Base-by-base conservation (phyloP, 1,140 invertebrate genomes). In the Papilio xuthus region DNA sequence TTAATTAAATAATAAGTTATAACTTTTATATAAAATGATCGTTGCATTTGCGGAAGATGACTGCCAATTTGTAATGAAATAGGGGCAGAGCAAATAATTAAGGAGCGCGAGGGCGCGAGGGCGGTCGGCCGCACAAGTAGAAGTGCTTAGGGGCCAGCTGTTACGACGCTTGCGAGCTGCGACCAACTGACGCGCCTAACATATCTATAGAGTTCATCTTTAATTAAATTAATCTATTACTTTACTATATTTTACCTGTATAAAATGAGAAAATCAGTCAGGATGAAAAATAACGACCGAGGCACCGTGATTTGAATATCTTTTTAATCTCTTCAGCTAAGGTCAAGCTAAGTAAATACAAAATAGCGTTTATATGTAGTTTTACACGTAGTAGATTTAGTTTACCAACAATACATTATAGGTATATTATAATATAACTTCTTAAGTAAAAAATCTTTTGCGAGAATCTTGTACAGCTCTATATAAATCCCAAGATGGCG, bases 71-170 rank as follows among this genome's bases (percentile, higher is more conserved):
- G 80, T 85, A 86, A 86, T 86, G 82, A 86, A 88, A 87, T 84
- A 86, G 81, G 80, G 80, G 78, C 41, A 84, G 84, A 84, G 79
- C 82, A 86, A 89, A 89, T 90, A 89, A 91, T 89, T 83, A 90
- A 85, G 83, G 84, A 81, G 77, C 80, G 78, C 81, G 76, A 78
- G 73, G 71, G 79, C 71, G 85, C 81, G 76, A 78, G 73, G 71
- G 79, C 71, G 85, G 83, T 82, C 81, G 86, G 85, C 85, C 84
- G 78, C 88, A 85, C 85, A 85, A 86, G 84, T 80, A 88, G 82
- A 85, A 84, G 83, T 87, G 85, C 83, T 86, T 88, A 88, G 86
- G 85, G 84, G 67, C 78, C 80, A 81, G 84, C 82, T 87, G 86
- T 85, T 85, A 79, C 86, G 81, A 86, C 83, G 85, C 84, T 86